Percentiles rank a stretch among this genome's conserved stretches.
Conservation (phyloP, 92 coral and sea anemone species). For the Meandrina meandrites region DNA sequence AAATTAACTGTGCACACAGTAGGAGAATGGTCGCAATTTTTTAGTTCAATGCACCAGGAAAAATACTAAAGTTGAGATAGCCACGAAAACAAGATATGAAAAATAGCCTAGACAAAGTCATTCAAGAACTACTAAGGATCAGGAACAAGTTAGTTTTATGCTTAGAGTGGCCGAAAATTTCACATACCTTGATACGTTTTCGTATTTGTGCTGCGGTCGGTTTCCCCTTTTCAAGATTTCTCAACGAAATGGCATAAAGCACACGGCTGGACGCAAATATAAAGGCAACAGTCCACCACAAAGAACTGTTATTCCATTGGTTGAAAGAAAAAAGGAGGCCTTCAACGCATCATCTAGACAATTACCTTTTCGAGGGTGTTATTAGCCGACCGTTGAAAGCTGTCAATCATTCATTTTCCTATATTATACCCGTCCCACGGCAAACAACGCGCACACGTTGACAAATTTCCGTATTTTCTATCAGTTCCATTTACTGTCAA, state of each 20-base stretch:
- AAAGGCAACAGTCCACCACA: background rate
- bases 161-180: background rate
- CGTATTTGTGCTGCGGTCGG: background rate
- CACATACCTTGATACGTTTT: background rate
- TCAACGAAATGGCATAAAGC: background rate
- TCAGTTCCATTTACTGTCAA: constrained; percentile 25
- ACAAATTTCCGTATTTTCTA: constrained; percentile 25
- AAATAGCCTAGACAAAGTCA: background rate
- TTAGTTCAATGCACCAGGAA: background rate
- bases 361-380: constrained; percentile 2
- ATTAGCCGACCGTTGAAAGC: constrained; percentile 12
- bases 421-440: constrained; percentile 19
- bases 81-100: background rate
- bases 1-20: background rate
- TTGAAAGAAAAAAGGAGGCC: background rate
- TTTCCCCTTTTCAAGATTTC: background rate
- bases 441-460: constrained; percentile 7
- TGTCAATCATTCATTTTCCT: constrained; percentile 28
- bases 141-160: background rate
- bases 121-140: too few species aligned
- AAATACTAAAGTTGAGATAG: background rate
- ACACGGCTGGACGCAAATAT: background rate
- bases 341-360: background rate
- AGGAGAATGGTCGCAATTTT: background rate
- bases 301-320: constrained; percentile 23